Evolutionary conservation across 23 tunicate species (phyloP).

Genomic region (Styela plicata): DNA sequence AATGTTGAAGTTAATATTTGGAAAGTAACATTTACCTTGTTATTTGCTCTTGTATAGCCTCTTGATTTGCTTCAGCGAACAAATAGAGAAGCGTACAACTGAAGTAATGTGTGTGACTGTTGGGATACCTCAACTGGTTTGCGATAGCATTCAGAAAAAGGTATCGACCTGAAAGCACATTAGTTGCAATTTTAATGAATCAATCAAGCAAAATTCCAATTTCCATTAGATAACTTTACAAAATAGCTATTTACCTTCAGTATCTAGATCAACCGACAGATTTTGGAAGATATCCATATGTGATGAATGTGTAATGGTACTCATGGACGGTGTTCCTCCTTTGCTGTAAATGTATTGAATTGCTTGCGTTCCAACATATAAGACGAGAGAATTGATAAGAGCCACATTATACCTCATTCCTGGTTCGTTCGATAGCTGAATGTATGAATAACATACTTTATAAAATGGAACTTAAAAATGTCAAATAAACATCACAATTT

Average conservation of each 20-base stretch:
- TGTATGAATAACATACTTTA: too few species aligned
- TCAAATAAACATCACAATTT: too few species aligned
- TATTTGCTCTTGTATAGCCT: constrained; percentile 92
- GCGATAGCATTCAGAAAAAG: constrained; percentile 99
- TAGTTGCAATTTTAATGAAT: too few species aligned
- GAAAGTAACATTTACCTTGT: too few species aligned
- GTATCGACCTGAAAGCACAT: constrained; percentile 94
- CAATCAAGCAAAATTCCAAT: too few species aligned
- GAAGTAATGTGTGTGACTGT: constrained; percentile 99
- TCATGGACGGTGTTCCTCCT: constrained; percentile 77
- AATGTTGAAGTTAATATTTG: neutral
- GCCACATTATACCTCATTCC: constrained; percentile 84
- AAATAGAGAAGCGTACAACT: constrained; percentile 90
- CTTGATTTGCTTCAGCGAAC: constrained; percentile 94
- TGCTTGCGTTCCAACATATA: constrained; percentile 96
- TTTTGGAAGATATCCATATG: constrained; percentile 99
- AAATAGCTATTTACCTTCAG: constrained; percentile 92
- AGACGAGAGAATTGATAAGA: constrained; percentile 92
- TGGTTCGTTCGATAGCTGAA: constrained; percentile 52
- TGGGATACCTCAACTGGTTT: constrained; percentile 97
- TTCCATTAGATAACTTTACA: too few species aligned
- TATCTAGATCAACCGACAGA: constrained; percentile 87
- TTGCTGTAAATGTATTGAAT: constrained; percentile 75
- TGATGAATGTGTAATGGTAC: constrained; percentile 84
- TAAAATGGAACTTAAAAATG: too few species aligned